Evolutionary conservation across 2,113 vertebrate genomes (phyloP).

Genomic region (Ceyx melanurus): DNA sequence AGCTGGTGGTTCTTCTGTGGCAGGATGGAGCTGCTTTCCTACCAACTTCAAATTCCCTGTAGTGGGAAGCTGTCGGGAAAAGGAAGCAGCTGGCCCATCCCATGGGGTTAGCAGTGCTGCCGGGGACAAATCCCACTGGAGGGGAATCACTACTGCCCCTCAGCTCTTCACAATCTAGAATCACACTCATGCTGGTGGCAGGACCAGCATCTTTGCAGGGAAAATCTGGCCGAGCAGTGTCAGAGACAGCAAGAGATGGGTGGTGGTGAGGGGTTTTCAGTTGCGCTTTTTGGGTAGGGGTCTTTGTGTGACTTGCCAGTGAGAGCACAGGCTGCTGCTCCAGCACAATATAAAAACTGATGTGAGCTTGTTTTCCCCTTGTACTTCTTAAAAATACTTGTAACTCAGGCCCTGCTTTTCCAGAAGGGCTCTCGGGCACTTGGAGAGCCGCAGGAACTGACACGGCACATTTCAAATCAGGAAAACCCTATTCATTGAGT

Average conservation of each 20-base stretch:
- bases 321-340: not conserved
- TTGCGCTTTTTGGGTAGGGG: not conserved
- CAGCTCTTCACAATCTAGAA: not conserved
- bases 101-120: accelerated
- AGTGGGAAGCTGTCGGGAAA: conserved; percentile 16
- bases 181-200: not conserved
- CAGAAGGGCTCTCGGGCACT: not conserved
- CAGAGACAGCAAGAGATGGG: not conserved
- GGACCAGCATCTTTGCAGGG: not conserved
- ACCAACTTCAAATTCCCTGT: not conserved
- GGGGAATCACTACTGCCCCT: not conserved
- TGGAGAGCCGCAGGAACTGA: not conserved
- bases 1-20: not conserved
- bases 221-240: not conserved
- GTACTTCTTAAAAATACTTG: not conserved
- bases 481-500: conserved; percentile 27
- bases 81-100: not conserved
- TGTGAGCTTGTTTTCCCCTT: not conserved
- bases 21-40: not conserved
- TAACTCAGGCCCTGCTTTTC: conserved; percentile 5
- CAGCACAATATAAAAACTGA: not conserved
- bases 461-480: conserved; percentile 11
- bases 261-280: not conserved
- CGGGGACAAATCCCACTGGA: accelerated
- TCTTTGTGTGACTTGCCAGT: accelerated